A percentile compares a stretch with the other conserved stretches of the same genome.
These are phyloP conservation scores for Bovichtus variegatus DNA, from an alignment of 2,797 vertebrate genomes.

Conservation along the genomic window DNA sequence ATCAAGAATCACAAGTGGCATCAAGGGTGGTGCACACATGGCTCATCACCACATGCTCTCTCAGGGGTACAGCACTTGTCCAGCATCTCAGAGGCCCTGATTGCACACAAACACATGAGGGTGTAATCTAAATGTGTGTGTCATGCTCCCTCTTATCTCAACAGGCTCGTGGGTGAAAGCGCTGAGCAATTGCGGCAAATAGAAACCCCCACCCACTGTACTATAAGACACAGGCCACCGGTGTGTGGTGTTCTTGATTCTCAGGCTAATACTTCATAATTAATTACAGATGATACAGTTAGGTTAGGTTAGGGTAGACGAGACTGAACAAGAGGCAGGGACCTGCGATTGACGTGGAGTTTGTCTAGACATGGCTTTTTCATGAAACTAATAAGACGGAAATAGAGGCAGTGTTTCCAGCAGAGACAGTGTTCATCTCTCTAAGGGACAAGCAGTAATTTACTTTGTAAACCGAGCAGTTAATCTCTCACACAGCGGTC, in stretches of 20 bases:
- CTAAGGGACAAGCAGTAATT: slow-evolving; percentile 10
- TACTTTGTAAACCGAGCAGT: slow-evolving; percentile 12
- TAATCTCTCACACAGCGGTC: slow-evolving; percentile 15
- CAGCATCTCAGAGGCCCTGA: slow-evolving; percentile 55
- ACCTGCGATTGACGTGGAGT: slow-evolving; percentile 16
- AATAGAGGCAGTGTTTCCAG: slow-evolving; percentile 5
- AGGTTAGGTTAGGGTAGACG: slow-evolving; percentile 20
- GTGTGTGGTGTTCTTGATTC: slow-evolving; percentile 20
- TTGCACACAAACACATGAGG: slow-evolving; percentile 61
- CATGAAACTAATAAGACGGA: slow-evolving; percentile 14
- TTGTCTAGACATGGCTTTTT: slow-evolving; percentile 21
- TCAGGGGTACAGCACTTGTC: slow-evolving; percentile 54
- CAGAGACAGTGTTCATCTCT: slow-evolving; percentile 1
- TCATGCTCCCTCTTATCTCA: slow-evolving; percentile 60
- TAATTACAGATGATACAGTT: slow-evolving; percentile 45
- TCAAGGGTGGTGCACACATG: slow-evolving; percentile 57
- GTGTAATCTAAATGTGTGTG: slow-evolving; percentile 50
- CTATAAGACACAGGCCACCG: slow-evolving; percentile 39
- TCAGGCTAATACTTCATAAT: slow-evolving; percentile 39
- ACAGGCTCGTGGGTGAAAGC: slow-evolving; percentile 53
- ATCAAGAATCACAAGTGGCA: slow-evolving; percentile 69
- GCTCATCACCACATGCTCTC: slow-evolving; percentile 52
- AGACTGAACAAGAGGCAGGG: neutral
- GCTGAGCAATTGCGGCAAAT: slow-evolving; percentile 47
- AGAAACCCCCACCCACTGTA: slow-evolving; percentile 49